A percentile compares a stretch with the other conserved stretches of the same genome.
Conservation (phyloP, 1,140 invertebrate genomes). For the Trachymyrmex cornetzi region DNA sequence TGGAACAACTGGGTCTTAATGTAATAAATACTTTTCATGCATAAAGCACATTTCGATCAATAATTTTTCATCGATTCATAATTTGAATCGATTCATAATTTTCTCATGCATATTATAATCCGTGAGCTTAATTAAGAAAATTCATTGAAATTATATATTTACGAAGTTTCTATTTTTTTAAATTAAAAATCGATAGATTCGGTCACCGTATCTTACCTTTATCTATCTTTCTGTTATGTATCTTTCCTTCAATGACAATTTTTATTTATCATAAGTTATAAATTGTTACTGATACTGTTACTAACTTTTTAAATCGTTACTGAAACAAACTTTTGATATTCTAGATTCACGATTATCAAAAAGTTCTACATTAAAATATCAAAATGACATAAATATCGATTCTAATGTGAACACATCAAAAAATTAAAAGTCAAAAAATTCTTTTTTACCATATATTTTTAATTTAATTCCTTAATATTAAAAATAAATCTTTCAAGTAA, state of each 20-base stretch:
- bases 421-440: background rate
- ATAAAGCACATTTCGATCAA: slow-evolving; percentile 17
- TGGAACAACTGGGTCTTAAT: too few relatives aligned
- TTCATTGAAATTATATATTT: slow-evolving; percentile 8
- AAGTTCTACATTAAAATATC: background rate
- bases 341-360: background rate
- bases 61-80: slow-evolving; percentile 19
- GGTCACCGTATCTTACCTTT: background rate
- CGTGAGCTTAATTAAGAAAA: background rate
- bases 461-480: background rate
- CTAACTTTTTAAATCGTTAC: background rate
- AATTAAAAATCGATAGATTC: background rate
- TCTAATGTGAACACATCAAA: background rate
- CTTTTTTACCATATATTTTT: background rate
- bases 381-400: background rate
- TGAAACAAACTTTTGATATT: background rate
- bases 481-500: background rate
- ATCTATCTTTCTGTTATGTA: background rate
- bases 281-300: too few relatives aligned
- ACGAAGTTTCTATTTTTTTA: background rate
- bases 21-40: background rate
- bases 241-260: background rate
- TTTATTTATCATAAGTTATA: background rate
- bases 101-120: slow-evolving; percentile 9
- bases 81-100: slow-evolving; percentile 1